phyloP scores from a whole-genome alignment of 2,113 vertebrate species.

The Thryonomys swinderianus region DNA sequence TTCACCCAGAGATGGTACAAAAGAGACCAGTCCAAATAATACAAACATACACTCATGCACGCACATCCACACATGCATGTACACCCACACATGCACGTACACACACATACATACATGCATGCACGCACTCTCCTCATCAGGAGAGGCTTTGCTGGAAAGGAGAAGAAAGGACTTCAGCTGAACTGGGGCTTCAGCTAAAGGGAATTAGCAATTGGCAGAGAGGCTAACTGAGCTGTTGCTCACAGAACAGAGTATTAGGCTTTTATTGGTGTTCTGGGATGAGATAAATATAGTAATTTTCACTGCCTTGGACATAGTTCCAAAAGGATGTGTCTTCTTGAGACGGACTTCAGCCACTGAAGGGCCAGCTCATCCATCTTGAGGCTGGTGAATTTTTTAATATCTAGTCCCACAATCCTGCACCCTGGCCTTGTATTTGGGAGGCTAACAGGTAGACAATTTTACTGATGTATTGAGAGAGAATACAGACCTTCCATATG shows the following conservation, averaged over 20 bases:
- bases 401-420: too few relatives aligned
- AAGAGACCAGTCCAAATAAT: not conserved
- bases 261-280: not conserved
- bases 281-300: not conserved
- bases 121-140: not conserved
- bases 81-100: not conserved
- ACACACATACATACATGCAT: not conserved
- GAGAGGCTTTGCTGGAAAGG: not conserved
- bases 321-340: not conserved
- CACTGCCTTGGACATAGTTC: not conserved
- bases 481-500: too few relatives aligned
- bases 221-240: not conserved
- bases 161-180: not conserved
- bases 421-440: not conserved
- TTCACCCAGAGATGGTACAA: not conserved
- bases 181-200: not conserved
- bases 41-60: not conserved
- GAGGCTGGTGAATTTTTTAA: not conserved
- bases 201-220: not conserved
- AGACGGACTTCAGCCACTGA: not conserved
- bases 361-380: not conserved
- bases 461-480: not conserved
- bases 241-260: not conserved
- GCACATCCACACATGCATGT: not conserved
- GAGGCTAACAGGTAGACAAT: not conserved